Base-by-base conservation (phyloP, 2,113 vertebrate genomes). In the Chaetodon trifascialis region DNA sequence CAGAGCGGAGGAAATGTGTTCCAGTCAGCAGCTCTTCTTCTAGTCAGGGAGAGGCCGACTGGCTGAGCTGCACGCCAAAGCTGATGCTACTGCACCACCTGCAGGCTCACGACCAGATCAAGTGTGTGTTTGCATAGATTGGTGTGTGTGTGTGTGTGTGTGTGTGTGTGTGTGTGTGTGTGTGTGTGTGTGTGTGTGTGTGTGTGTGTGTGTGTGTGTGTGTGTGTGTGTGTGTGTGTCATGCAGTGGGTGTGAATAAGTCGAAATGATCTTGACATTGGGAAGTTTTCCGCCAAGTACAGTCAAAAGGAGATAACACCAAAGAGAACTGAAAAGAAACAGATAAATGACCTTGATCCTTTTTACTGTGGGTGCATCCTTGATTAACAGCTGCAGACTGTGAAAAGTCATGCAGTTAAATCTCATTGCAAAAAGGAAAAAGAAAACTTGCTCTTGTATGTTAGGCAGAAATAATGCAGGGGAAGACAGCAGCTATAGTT, bases 41-140 rank as follows among this genome's bases (percentile, higher is more conserved):
- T 88, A 90, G 76, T 83, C 66, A 85, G 89, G 81, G 84, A 87
- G 90, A 91, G 84, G 89, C 85, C 40, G 46, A 46, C 66, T 46
- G 72, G 70, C 83, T 68, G 82, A 79, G 80, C 85, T 78, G 77
- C 7, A 7, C 82, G 88, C 77, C 85, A 94, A 95, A 94, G 92
- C 84, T 95, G 94, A 92, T 93, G 92, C 88, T 90, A 95, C 92
- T 93, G 93, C 95, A 89, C 95, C 95, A 95, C 94, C 95, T 95
- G 93, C 94, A 96, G 95, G 95, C 89, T 58, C 74, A 30, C 36
- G 1, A 64, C 74, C 82, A 86, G 16, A 88, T 51, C 73, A 9
- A 66, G 84, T 12, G 36, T 14, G 54, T 56, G 62, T 25, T 8
- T 11, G 64, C 16, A 11, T 67, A 25, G 7, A 4, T 69, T 23